Conservation (phyloP, 2,797 vertebrate species). For the Sebastes melanostomus region DNA sequence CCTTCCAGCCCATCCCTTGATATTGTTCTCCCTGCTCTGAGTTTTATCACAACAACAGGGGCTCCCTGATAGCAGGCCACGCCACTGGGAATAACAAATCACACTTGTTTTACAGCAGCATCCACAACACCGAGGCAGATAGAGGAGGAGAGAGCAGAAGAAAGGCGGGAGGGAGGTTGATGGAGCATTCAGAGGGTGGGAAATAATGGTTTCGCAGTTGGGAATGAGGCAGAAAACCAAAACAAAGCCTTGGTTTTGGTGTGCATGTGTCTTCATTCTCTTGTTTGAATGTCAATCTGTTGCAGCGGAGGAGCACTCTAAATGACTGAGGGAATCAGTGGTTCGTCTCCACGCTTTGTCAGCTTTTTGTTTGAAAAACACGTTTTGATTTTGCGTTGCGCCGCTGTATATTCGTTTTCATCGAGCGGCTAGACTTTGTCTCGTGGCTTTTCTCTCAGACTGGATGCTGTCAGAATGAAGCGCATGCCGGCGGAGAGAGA, state of each 20-base stretch:
- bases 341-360: conserved; percentile 24
- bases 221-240: conserved; percentile 18
- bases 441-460: conserved; percentile 12
- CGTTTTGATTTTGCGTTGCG: conserved; percentile 10
- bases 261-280: neutral
- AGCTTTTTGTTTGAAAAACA: conserved; percentile 13
- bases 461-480: conserved; percentile 43
- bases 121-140: conserved; percentile 38
- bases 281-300: conserved; percentile 15
- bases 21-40: conserved; percentile 37
- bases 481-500: conserved; percentile 18
- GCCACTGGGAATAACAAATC: conserved; percentile 69
- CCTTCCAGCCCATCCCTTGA: conserved; percentile 16
- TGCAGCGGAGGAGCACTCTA: neutral
- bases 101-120: conserved; percentile 60
- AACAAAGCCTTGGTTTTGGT: conserved; percentile 21
- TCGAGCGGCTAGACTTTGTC: conserved; percentile 4
- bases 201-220: conserved; percentile 20
- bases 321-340: conserved; percentile 26
- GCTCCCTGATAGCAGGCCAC: conserved; percentile 52
- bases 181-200: conserved; percentile 29
- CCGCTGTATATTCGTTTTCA: conserved; percentile 16
- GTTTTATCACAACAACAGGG: conserved; percentile 56
- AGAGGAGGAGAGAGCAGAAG: neutral
- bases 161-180: conserved; percentile 1